Evolutionary conservation across 2,888 invertebrate genomes (phyloP).

Genomic region (Cheilosia pagana): DNA sequence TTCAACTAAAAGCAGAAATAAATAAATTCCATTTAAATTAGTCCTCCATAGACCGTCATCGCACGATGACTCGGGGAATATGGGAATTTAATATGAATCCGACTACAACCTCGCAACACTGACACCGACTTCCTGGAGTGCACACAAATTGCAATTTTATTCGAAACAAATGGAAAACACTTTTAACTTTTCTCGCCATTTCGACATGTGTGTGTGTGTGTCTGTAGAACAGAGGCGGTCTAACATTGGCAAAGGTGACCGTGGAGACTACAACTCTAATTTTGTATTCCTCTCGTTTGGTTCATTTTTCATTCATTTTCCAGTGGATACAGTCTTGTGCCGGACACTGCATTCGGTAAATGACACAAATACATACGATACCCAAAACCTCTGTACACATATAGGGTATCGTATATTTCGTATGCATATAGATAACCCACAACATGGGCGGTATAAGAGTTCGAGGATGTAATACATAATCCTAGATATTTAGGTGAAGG

Average conservation of each 20-base stretch:
- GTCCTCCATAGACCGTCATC: neutral
- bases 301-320: constrained; percentile 47
- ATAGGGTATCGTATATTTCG: neutral
- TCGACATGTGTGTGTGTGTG: neutral
- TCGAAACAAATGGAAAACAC: constrained; percentile 16
- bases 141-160: constrained; percentile 51
- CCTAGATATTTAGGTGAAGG: constrained; percentile 64
- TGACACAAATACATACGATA: neutral
- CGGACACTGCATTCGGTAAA: constrained; percentile 15
- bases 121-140: neutral
- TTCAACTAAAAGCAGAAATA: constrained; percentile 5
- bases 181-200: neutral
- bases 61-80: constrained; percentile 23
- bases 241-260: constrained; percentile 28
- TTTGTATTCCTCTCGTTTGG: constrained; percentile 58
- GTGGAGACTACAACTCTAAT: constrained; percentile 61
- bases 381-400: no score
- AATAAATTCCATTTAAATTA: constrained; percentile 12
- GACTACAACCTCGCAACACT: neutral
- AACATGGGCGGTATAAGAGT: constrained; percentile 7
- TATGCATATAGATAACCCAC: neutral
- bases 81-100: constrained; percentile 8
- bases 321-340: constrained; percentile 18
- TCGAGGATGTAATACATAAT: constrained; percentile 41
- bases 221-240: neutral